Base-by-base conservation (phyloP, 2,113 vertebrate genomes). In the Crypturellus undulatus region DNA sequence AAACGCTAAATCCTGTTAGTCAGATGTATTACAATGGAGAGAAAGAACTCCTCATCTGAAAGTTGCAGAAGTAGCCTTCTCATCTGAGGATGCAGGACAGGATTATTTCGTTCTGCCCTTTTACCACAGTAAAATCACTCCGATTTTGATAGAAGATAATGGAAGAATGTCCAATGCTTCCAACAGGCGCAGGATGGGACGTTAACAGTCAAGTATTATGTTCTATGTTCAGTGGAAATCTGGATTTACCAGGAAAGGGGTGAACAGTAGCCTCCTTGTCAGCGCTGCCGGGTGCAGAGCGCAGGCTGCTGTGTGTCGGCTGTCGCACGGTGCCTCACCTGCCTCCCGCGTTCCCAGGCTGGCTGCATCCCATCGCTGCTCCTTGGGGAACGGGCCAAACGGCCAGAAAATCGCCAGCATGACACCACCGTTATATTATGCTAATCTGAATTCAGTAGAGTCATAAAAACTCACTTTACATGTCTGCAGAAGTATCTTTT, bases 1-100 rank as follows among this genome's bases (percentile, higher is more conserved):
- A 89, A 51, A 81, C 36, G 62, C 82, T 90, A 92, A 95, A 92
- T 92, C 95, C 86, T 81, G 42, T 86, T 76, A 94, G 73, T 60
- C 52, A 58, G 20, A 45, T 82, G 38, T 71, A 34, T 92, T 82
- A 8, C 72, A 79, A 84, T 45, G 40, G 65, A 76, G 43, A 87
- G 1, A 0, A 47, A 75, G 45, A 69, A 84, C 62, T 91, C 40
- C 56, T 79, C 68, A 85, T 93, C 36, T 77, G 70, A 84, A 92
- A 87, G 40, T 76, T 8, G 1, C 47, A 72, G 88, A 84, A 81
- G 25, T 70, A 20, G 65, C 60, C 65, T 68, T 71, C 72, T 79
- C 54, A 81, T 76, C 65, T 89, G 64, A 84, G 62, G 78, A 79
- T 84, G 24, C 49, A 59, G 73, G 30, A 54, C 28, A 25, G 83